Base-by-base conservation (phyloP, 2,113 vertebrate genomes). In the Rynchops niger region DNA sequence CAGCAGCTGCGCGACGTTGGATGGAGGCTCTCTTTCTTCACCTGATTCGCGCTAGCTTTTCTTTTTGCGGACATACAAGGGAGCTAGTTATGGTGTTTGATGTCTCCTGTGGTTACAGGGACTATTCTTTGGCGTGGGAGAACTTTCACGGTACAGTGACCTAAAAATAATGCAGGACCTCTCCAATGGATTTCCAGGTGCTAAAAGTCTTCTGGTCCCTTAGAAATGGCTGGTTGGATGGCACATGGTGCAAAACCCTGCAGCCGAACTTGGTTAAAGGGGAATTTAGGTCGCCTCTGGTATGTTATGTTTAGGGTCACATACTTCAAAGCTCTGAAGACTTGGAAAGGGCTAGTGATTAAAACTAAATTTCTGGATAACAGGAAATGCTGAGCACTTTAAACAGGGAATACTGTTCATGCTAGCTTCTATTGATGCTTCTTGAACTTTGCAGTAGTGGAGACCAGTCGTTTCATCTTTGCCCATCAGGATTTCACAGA, bases 1-100 rank as follows among this genome's bases (percentile, higher is more conserved):
- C 27, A 58, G 22, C 47, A 45, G 45, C 3, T 1, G 4, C 1
- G 0, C 11, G 49, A 40, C 1, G 1, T 30, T 50, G 55, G 66
- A 3, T 13, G 40, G 45, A 14, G 65, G 61, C 14, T 88, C 47
- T 18, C 36, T 9, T 95, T 89, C 56, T 58, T 40, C 25, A 11
- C 12, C 42, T 76, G 62, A 30, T 83, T 43, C 72, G 52, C 2
- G 1, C 25, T 45, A 29, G 6, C 13, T 79, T 86, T 80, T 36
- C 14, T 45, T 62, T 70, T 53, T 30, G 25, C 27, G 20, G 20
- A 7, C 17, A 2, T 22, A 3, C 13, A 25, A 23, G 20, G 27
- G 45, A 61, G 26, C 25, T 61, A 29, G 45, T 42, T 42, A 29
- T 36, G 22, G 27, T 9, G 20, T 45, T 53, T 45, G 49, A 18